Evolutionary conservation across 2,888 invertebrate genomes (phyloP).

Genomic region (Agrotis segetum): DNA sequence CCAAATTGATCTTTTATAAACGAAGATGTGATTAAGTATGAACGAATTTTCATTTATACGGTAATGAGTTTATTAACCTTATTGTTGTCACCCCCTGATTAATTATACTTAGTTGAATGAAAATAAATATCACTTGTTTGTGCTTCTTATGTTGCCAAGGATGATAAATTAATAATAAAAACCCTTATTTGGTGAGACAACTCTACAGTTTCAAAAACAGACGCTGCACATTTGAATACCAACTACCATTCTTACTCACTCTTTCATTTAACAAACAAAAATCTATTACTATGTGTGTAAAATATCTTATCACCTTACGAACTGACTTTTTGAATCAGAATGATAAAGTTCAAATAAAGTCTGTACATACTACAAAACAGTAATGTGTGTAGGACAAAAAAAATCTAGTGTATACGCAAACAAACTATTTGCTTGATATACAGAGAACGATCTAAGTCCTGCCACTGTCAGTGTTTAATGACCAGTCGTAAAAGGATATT

Average conservation of each 20-base stretch:
- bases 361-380: neutral
- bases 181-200: too few relatives aligned
- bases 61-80: neutral
- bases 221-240: neutral
- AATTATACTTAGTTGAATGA: neutral
- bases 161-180: too few relatives aligned
- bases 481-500: slow-evolving; percentile 77
- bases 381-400: neutral
- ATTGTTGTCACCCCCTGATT: neutral
- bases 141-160: too few relatives aligned
- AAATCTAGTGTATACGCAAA: slow-evolving; percentile 23
- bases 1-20: slow-evolving; percentile 9
- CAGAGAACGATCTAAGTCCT: slow-evolving; percentile 62
- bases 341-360: neutral
- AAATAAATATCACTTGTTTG: too few relatives aligned
- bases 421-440: slow-evolving; percentile 60
- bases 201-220: neutral
- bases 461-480: slow-evolving; percentile 80
- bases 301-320: too few relatives aligned
- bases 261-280: too few relatives aligned
- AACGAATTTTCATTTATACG: slow-evolving; percentile 5
- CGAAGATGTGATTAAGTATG: neutral
- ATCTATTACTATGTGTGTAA: too few relatives aligned
- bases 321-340: too few relatives aligned
- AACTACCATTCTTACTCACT: too few relatives aligned